Base-by-base conservation (phyloP, 2,797 vertebrate species). In the Pangasius larnaudii region DNA sequence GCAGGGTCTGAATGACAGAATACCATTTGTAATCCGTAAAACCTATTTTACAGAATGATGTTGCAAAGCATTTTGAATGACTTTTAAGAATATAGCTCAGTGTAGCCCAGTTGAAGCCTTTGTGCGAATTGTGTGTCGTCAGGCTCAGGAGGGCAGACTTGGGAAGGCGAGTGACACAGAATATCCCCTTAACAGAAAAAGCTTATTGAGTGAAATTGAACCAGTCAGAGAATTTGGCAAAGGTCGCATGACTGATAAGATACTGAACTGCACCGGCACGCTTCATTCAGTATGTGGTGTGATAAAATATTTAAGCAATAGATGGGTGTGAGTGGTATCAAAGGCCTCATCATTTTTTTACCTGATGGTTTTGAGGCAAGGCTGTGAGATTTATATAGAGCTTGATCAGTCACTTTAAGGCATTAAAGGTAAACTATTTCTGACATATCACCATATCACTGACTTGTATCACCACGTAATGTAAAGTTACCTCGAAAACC, bases 141-240 rank as follows among this genome's bases (percentile, higher is more conserved):
- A 59, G 59, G 77, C 67, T 83, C 33, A 86, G 53, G 36, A 87
- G 74, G n/a, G 65, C 65, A 72, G 51, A 33, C 59, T 53, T 71
- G 49, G 61, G 81, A 84, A 39, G 22, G 51, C 11, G 22, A 77
- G 18, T 69, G 88, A 84, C 88, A 89, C 85, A 78, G 72, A 89
- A 86, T 89, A 89, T 86, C 72, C 88, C 30, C 74, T 89, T 84
- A 87, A 80, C 72, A 80, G 36, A 84, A 87, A 85, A 87, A 63
- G 81, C 88, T 85, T 89, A 87, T 87, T 89, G 86, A 87, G 81
- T 89, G 85, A 87, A 89, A 89, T 85, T 84, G 85, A 87, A 89
- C 39, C 81, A 87, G 80, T 89, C 84, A 72, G 56, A 78, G 51
- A 79, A 89, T 85, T 80, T 74, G 79, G 74, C 77, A 89, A 71